Evolutionary conservation across 92 coral and sea anemone species (phyloP).

Genomic region (Actinostola sp.): DNA sequence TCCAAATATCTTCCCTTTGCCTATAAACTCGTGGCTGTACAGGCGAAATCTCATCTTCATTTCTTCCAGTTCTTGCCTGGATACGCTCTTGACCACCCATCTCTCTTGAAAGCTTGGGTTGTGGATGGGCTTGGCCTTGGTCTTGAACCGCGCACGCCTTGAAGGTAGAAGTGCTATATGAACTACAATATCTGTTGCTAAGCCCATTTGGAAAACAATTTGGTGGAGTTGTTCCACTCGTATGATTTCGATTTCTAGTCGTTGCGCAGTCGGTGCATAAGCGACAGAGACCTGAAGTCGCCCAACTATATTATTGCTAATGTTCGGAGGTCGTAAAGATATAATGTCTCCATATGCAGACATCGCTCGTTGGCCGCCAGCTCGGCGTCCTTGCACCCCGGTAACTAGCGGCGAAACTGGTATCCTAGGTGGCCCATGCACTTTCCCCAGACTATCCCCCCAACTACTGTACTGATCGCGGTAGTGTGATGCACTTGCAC

Average conservation of each 20-base stretch:
- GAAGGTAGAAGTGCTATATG: constrained; percentile 61
- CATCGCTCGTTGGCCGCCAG: constrained; percentile 35
- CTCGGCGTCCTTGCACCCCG: constrained; percentile 8
- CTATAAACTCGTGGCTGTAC: constrained; percentile 60
- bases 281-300: constrained; percentile 64
- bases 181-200: constrained; percentile 53
- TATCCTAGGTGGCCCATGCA: constrained; percentile 3
- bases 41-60: constrained; percentile 57
- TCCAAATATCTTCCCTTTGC: constrained; percentile 57
- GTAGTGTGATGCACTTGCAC: constrained; percentile 34
- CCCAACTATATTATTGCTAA: constrained; percentile 18
- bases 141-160: constrained; percentile 64
- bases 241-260: constrained; percentile 58
- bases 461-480: constrained; percentile 35
- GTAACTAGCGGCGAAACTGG: constrained; percentile 14
- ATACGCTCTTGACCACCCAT: constrained; percentile 56
- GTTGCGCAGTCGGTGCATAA: constrained; percentile 65
- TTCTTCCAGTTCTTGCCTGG: constrained; percentile 45
- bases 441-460: constrained; percentile 28
- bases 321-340: constrained; percentile 28
- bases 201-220: constrained; percentile 32
- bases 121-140: constrained; percentile 63
- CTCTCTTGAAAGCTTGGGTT: constrained; percentile 63
- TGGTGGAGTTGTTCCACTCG: constrained; percentile 61
- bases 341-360: constrained; percentile 47